Evolutionary conservation across 2,113 vertebrate species (phyloP).

Genomic region (Nestor notabilis): DNA sequence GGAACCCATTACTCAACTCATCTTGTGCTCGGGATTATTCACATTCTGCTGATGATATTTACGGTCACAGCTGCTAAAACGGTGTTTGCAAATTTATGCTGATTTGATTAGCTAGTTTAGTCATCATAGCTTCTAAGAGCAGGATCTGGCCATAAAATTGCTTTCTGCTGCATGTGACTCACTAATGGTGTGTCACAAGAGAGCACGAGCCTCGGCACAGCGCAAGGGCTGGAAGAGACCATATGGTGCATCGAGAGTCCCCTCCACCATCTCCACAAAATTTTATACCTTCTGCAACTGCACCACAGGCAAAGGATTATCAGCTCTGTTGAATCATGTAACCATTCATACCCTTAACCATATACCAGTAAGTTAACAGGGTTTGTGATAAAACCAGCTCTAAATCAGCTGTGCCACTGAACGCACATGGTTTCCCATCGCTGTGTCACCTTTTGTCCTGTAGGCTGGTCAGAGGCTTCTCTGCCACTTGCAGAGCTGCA

Average conservation of each 20-base stretch:
- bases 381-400: background rate
- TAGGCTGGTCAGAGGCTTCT: background rate
- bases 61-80: conserved; percentile 75
- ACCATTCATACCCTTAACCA: background rate
- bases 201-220: conserved; percentile 20
- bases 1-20: conserved; percentile 76
- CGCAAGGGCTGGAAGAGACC: conserved; percentile 32
- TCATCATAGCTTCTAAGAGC: conserved; percentile 68
- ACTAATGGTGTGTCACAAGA: conserved; percentile 71
- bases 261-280: conserved; percentile 53
- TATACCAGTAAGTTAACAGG: background rate
- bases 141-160: conserved; percentile 67
- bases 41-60: conserved; percentile 65
- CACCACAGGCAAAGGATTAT: background rate
- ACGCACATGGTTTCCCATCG: fast-evolving
- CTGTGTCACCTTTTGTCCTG: background rate
- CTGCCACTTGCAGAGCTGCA: background rate
- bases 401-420: background rate
- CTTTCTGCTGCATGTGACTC: conserved; percentile 68
- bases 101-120: conserved; percentile 82
- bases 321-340: background rate
- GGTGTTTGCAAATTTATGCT: conserved; percentile 80
- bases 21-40: conserved; percentile 57
- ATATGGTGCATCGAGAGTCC: conserved; percentile 42
- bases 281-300: conserved; percentile 6